phyloP scores from a whole-genome alignment of 2,888 invertebrate genomes.

The Epistrophe eligans region DNA sequence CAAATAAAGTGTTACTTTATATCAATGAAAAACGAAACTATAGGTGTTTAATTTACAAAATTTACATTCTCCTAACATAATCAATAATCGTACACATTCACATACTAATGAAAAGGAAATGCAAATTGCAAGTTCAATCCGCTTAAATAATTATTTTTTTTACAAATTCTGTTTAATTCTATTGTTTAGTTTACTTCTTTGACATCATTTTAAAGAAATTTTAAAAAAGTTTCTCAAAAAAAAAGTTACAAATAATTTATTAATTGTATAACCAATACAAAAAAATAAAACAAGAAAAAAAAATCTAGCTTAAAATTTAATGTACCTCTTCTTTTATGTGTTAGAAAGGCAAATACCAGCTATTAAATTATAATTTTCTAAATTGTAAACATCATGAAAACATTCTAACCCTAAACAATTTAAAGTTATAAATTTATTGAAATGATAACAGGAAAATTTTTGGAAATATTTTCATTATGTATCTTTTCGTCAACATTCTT shows the following conservation, averaged over 20 bases:
- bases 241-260: neutral
- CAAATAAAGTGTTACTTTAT: conserved; percentile 23
- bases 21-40: conserved; percentile 59
- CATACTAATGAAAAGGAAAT: conserved; percentile 35
- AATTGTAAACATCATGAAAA: conserved; percentile 53
- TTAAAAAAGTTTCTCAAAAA: neutral
- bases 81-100: conserved; percentile 55
- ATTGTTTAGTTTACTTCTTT: neutral
- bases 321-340: conserved; percentile 83
- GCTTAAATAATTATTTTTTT: neutral
- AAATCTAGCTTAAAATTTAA: conserved; percentile 77
- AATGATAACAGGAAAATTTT: neutral
- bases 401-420: conserved; percentile 57
- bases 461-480: conserved; percentile 42
- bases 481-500: conserved; percentile 69
- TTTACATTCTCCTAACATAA: conserved; percentile 57
- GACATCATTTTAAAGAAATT: neutral
- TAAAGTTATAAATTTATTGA: neutral
- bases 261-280: neutral
- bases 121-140: neutral
- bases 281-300: neutral
- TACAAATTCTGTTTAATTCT: neutral
- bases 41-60: conserved; percentile 49
- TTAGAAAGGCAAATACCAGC: conserved; percentile 77
- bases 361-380: conserved; percentile 67